Percentiles rank a stretch among this genome's conserved stretches.
Conservation (phyloP, 2,113 vertebrate species). For the Panthera uncia region DNA sequence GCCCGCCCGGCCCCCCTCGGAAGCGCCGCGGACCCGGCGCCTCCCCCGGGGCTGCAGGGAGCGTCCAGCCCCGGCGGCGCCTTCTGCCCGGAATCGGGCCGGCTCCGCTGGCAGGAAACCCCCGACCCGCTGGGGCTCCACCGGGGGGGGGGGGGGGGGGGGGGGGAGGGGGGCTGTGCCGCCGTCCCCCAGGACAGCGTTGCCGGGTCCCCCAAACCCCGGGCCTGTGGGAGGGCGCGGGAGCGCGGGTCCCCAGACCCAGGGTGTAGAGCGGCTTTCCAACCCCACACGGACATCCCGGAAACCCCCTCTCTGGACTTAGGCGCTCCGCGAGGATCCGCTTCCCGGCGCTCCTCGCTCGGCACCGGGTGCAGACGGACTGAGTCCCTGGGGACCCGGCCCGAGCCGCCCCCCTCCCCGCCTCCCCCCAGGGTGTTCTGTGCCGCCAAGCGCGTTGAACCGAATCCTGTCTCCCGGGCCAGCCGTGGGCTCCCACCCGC, state of each 20-base stretch:
- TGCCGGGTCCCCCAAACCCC: background rate
- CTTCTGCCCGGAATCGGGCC: background rate
- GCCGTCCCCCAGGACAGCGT: background rate
- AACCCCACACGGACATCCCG: background rate
- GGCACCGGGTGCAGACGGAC: background rate
- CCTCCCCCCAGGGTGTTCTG: background rate
- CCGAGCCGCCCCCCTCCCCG: background rate
- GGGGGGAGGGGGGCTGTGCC: background rate
- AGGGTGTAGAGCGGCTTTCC: background rate
- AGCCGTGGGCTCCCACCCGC: background rate
- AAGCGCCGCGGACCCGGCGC: background rate
- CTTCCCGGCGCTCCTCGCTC: background rate
- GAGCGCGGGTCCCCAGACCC: background rate
- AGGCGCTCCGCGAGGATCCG: background rate
- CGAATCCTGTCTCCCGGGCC: background rate
- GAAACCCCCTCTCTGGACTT: background rate
- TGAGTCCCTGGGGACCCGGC: background rate
- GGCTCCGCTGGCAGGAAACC: background rate
- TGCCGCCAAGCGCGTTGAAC: background rate
- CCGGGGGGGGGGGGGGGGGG: background rate
- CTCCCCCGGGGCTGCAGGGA: background rate
- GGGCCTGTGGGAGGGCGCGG: background rate
- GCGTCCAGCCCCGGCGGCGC: background rate
- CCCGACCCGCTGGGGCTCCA: background rate
- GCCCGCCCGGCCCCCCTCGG: background rate